A percentile compares a stretch with the other conserved stretches of the same genome.
Evolutionary conservation across 1,140 invertebrate genomes (phyloP).

Genomic region (Conopomorpha cramerella): DNA sequence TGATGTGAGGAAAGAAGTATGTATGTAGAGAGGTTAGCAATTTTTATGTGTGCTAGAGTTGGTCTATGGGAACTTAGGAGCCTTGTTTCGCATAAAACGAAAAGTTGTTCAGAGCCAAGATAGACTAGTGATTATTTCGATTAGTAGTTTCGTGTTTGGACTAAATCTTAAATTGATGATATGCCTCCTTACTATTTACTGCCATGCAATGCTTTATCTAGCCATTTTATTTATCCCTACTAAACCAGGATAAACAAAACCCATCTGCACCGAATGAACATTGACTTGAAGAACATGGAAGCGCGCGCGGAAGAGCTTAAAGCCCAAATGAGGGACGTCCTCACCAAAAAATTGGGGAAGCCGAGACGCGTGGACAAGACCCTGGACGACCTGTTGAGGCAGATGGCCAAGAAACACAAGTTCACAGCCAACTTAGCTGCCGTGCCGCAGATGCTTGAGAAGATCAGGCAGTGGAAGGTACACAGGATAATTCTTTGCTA

Average conservation of each 20-base stretch:
- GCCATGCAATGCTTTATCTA: no score
- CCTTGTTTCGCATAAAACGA: no score
- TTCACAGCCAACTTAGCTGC: slow-evolving; percentile 18
- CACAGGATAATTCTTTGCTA: no score
- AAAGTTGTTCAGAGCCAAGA: no score
- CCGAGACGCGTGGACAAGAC: slow-evolving; percentile 32
- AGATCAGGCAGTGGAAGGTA: slow-evolving; percentile 27
- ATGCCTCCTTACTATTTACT: no score
- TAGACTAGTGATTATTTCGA: no score
- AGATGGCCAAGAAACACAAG: slow-evolving; percentile 38
- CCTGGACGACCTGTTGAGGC: slow-evolving; percentile 34
- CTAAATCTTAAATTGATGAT: no score
- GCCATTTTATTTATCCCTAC: background rate
- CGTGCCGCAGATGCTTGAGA: slow-evolving; percentile 19
- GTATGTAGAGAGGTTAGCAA: no score
- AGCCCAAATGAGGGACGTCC: slow-evolving; percentile 36
- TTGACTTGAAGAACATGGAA: slow-evolving; percentile 40
- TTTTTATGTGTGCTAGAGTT: no score
- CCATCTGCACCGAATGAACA: slow-evolving; percentile 45
- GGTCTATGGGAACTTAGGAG: no score
- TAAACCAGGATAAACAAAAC: slow-evolving; percentile 33
- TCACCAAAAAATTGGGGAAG: slow-evolving; percentile 34
- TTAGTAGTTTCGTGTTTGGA: no score
- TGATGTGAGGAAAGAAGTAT: no score
- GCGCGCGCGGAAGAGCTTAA: slow-evolving; percentile 19